These are phyloP conservation scores for Protobothrops mucrosquamatus DNA, from an alignment of 2,113 vertebrate species.

Conservation along the genomic window DNA sequence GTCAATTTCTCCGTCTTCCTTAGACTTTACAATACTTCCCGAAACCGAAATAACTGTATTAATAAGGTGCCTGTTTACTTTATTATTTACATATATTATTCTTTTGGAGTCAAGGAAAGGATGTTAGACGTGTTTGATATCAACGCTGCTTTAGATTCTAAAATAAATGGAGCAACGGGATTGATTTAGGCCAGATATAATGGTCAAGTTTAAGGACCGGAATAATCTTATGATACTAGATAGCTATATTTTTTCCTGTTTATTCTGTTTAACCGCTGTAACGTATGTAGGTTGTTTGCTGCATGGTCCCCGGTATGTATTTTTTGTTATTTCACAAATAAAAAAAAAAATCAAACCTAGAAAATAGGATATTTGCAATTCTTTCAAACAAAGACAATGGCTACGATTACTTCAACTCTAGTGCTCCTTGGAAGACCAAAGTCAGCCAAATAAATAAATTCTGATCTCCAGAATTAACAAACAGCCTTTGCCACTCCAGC, in stretches of 20 bases:
- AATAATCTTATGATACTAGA: not conserved
- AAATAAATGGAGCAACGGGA: rapidly evolving
- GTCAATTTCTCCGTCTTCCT: too few relatives aligned
- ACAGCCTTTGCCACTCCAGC: too few relatives aligned
- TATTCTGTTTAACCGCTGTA: not conserved
- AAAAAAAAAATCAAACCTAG: not conserved
- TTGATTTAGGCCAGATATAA: not conserved
- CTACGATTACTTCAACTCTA: not conserved
- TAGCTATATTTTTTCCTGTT: not conserved
- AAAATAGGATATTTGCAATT: not conserved
- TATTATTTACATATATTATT: not conserved
- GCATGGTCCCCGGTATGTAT: not conserved
- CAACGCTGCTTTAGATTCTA: not conserved
- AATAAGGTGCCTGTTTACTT: too few relatives aligned
- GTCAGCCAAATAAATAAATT: not conserved
- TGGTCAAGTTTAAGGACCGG: not conserved
- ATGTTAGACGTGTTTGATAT: rapidly evolving
- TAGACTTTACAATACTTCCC: too few relatives aligned
- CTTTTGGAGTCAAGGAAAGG: not conserved
- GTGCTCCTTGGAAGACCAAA: not conserved
- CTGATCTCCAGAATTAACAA: not conserved
- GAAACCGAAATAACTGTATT: too few relatives aligned
- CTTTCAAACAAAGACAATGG: not conserved
- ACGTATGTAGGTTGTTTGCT: not conserved
- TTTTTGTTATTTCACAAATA: not conserved